A percentile compares a stretch with the other conserved stretches of the same genome.
These are phyloP conservation scores for Aproaerema taeniolella DNA, from an alignment of 2,888 invertebrate species.

Conservation along the genomic window DNA sequence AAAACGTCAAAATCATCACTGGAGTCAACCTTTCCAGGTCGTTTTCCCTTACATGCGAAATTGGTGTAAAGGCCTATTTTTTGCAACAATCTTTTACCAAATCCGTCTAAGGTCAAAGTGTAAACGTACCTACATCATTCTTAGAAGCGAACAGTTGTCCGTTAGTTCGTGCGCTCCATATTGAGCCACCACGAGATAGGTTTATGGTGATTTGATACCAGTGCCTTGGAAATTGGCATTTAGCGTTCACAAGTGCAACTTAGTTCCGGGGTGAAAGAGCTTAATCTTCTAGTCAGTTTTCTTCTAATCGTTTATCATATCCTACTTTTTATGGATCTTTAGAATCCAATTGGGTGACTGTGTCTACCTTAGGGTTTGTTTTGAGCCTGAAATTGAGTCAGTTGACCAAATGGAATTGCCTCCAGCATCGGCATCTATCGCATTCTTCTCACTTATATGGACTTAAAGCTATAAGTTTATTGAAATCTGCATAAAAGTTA, in stretches of 20 bases:
- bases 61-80: slow-evolving; percentile 35
- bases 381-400: too few species aligned
- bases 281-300: slow-evolving; percentile 6
- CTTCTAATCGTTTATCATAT: not conserved
- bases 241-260: slow-evolving; percentile 42
- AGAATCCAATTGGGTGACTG: too few species aligned
- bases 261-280: slow-evolving; percentile 25
- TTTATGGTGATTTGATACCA: slow-evolving; percentile 76
- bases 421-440: too few species aligned
- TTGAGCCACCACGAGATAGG: slow-evolving; percentile 51
- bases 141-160: slow-evolving; percentile 41
- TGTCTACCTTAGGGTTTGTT: too few species aligned
- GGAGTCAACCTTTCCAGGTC: slow-evolving; percentile 4
- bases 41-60: slow-evolving; percentile 14
- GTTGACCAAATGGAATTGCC: too few species aligned
- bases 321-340: not conserved
- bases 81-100: slow-evolving; percentile 39
- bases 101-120: slow-evolving; percentile 41
- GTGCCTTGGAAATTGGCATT: slow-evolving; percentile 67
- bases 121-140: slow-evolving; percentile 42
- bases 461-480: too few species aligned
- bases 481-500: too few species aligned
- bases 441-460: too few species aligned
- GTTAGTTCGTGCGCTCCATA: slow-evolving; percentile 61
- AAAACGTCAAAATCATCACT: too few species aligned